Evolutionary conservation across 2,888 invertebrate species (phyloP), one percentile per base, ranked within the genome.

Genomic region (Andrena bucephala): DNA sequence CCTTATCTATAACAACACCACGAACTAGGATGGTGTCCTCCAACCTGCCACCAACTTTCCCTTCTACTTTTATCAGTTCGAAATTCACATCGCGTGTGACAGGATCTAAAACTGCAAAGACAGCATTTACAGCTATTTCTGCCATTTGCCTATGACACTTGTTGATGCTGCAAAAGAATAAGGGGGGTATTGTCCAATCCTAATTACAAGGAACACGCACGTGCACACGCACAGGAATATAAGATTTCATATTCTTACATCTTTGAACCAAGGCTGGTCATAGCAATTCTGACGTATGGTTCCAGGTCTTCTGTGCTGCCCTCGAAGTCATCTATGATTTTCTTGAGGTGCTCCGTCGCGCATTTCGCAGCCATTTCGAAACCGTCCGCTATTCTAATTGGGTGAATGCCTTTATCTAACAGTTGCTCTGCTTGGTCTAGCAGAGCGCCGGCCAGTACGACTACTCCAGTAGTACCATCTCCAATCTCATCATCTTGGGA

Each of bases 401-500:
- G 99, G 94, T 99, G 99, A 93, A 99, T 99, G 59, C 99, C 99
- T 91, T 98, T 97, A 95, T 99, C 99, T 4, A 99, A 94, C 13
- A 99, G 94, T 84, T 96, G 95, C 89, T 99, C 98, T 0, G 99
- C 99, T 94, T 99, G 99, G 92, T 99, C 99, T 75, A 99, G 94
- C 2, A 99, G 95, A 2, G 99, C 98, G 66, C 99, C 98, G 87
- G 97, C 97, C 78, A 97, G 91, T 0, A 97, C 96, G 95, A 99
- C 99, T 88, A 99, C 99, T 13, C 99, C 99, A 8, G 99, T 99
- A 0, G 99, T 99, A 66, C 99, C 99, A 95, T 99, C 99, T 54
- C 99, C 99, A 91, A 99, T 99, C 95, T 99, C 99, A 95, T 99
- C 99, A 94, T 99, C 99, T 94, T 99, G 99, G 76, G 99, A 99